Conservation (phyloP, 1,140 invertebrate species). For the Bicyclus anynana region DNA sequence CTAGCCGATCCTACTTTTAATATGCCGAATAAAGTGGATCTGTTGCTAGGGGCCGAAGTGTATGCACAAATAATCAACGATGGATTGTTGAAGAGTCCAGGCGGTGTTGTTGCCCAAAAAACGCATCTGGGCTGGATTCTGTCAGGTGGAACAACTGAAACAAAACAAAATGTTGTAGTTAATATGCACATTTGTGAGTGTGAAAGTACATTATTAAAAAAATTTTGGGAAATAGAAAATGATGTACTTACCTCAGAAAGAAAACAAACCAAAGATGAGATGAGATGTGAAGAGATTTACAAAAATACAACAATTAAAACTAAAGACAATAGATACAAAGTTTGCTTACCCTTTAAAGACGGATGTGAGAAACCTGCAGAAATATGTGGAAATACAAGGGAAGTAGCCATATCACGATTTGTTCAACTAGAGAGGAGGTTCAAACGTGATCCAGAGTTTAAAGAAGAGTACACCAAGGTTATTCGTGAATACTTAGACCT, state of each 20-base stretch:
- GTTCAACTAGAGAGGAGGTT: constrained; percentile 24
- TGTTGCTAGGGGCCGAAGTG: constrained; percentile 9
- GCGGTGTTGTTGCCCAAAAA: background rate
- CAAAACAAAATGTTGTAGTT: no score
- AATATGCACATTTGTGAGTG: constrained; percentile 1
- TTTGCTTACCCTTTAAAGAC: constrained; percentile 20
- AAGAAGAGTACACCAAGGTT: constrained; percentile 21
- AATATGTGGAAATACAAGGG: constrained; percentile 13
- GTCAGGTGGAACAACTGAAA: background rate
- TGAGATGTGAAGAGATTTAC: constrained; percentile 1
- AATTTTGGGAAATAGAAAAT: constrained; percentile 13
- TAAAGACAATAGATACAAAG: constrained; percentile 19
- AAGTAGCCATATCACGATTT: constrained; percentile 24
- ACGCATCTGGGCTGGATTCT: background rate
- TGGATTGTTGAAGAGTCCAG: constrained; percentile 1
- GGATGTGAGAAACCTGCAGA: constrained; percentile 5
- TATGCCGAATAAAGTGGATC: constrained; percentile 6
- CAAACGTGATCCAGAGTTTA: constrained; percentile 12
- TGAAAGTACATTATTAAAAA: constrained; percentile 1
- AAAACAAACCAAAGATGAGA: background rate
- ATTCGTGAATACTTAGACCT: constrained; percentile 29
- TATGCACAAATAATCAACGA: background rate
- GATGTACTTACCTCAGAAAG: background rate
- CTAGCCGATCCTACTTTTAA: constrained; percentile 19
- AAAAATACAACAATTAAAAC: background rate